These are phyloP conservation scores for Dasyprocta punctata DNA, from an alignment of 2,113 vertebrate genomes.

Conservation along the genomic window DNA sequence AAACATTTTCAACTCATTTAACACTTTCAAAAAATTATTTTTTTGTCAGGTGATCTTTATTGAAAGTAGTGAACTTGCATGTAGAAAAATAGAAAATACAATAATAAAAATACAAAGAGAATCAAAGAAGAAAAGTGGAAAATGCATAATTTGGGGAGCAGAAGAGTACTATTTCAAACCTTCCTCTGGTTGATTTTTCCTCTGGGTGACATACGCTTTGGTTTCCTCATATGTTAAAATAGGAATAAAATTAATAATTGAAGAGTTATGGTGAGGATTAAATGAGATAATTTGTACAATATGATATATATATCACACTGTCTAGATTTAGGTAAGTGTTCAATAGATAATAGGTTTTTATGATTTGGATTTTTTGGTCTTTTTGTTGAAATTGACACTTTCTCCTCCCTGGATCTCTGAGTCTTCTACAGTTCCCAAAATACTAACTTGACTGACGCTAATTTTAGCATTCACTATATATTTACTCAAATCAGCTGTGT, in stretches of 20 bases:
- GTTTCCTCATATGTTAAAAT: neutral
- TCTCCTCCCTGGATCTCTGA: neutral
- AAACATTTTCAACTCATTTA: slow-evolving; percentile 45
- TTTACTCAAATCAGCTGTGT: neutral
- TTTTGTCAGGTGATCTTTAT: neutral
- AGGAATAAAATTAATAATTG: neutral
- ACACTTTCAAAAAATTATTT: neutral
- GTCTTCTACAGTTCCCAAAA: slow-evolving; percentile 21
- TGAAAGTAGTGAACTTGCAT: neutral
- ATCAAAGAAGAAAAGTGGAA: neutral
- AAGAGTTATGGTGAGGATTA: neutral
- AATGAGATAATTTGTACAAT: neutral
- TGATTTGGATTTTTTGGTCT: neutral
- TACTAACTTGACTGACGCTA: neutral
- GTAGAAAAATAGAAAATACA: neutral
- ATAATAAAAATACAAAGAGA: neutral
- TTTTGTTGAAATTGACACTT: neutral
- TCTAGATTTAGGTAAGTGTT: neutral
- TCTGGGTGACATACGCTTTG: neutral
- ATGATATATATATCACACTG: neutral
- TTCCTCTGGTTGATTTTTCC: neutral
- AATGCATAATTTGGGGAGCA: neutral
- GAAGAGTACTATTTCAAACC: neutral
- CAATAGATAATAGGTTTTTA: neutral
- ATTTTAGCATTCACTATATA: neutral